Evolutionary conservation across 1,140 invertebrate species (phyloP), one percentile per base, ranked within the genome.

Genomic region (Drosophila paulistorum): DNA sequence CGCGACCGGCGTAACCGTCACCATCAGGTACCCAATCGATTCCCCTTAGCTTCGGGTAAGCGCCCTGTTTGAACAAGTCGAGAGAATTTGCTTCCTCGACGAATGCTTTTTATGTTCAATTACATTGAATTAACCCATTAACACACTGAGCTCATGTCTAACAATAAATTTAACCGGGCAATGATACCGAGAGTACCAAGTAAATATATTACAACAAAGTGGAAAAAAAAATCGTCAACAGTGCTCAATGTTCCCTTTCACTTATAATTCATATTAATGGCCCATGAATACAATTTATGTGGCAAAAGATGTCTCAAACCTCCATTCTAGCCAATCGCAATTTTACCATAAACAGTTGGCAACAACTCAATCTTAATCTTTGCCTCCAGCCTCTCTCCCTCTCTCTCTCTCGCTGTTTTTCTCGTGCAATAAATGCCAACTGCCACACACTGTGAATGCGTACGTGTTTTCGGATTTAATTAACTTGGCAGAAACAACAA

Each of bases 381-480:
- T 11, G 35, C 3, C 35, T 10, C 7, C 35, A 30, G 35, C 2
- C 35, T 2, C 35, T 48, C 23, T 17, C 42, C 30, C 71, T 17
- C 37, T 39, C 37, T 39, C 4, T 13, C 37, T 4, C 10, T 13
- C 37, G 5, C 37, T 39, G 10, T 39, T 11, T 11, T 10, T 58
- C 51, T 64, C 60, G 39, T 41, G 13, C 55, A 33, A 62, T 67
- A 45, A 61, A 70, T 30, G 35, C 73, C 26, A 77, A 77, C 70
- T 76, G 74, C 57, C 64, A 71, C 30, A 58, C 55, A 37, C 26
- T 48, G 68, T 14, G 71, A 62, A 66, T 77, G 81, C 65, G 81
- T 81, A 85, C 77, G 81, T 85, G 74, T 69, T 85, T 81, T 77
- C 65, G 33, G 65, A 67, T 69, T 81, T 85, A 85, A 85, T 85